Conservation (phyloP, 2,888 invertebrate genomes). For the Matsumyia berberina region DNA sequence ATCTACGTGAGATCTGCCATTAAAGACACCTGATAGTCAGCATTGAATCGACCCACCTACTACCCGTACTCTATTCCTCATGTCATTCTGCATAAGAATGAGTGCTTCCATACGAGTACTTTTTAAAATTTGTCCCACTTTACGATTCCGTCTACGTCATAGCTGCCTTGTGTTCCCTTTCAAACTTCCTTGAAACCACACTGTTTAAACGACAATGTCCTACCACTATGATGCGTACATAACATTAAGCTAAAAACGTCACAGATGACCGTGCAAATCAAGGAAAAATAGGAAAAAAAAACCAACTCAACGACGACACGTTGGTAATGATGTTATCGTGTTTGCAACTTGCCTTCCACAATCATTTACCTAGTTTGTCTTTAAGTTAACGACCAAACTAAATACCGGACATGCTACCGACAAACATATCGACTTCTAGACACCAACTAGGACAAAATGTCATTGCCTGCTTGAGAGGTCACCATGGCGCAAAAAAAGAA, state of each 20-base stretch:
- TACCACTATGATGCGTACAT: slow-evolving; percentile 51
- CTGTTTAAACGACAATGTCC: slow-evolving; percentile 30
- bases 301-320: slow-evolving; percentile 43
- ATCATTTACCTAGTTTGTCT: slow-evolving; percentile 71
- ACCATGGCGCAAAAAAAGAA: slow-evolving; percentile 23
- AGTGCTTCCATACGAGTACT: no score
- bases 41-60: no score
- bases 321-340: slow-evolving; percentile 66
- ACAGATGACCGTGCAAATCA: slow-evolving; percentile 74
- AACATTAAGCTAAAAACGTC: slow-evolving; percentile 55
- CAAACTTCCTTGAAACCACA: slow-evolving; percentile 45
- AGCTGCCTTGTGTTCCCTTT: background rate
- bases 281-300: no score
- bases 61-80: no score
- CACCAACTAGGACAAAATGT: slow-evolving; percentile 73
- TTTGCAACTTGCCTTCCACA: slow-evolving; percentile 57
- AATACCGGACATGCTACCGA: slow-evolving; percentile 69
- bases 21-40: no score
- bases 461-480: slow-evolving; percentile 70
- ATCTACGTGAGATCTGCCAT: no score
- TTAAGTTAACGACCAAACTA: slow-evolving; percentile 67
- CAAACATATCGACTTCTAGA: slow-evolving; percentile 60
- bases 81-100: no score
- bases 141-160: no score
- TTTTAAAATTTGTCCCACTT: no score